Evolutionary conservation across 2,888 invertebrate species (phyloP), one percentile per base, ranked within the genome.

Genomic region (Melangyna quadrimaculata): DNA sequence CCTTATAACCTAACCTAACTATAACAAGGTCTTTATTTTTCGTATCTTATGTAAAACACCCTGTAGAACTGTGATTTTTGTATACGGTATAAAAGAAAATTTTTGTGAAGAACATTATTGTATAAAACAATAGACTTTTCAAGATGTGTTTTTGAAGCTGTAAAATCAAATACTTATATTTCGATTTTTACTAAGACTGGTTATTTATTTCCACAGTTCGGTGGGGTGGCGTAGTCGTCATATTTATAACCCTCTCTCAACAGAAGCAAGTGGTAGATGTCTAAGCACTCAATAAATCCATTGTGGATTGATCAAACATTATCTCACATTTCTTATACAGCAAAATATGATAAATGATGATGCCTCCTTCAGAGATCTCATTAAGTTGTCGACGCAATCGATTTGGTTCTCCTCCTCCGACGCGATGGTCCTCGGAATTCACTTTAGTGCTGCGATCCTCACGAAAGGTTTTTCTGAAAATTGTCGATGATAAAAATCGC

Each of bases 401-500:
- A 84, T 84, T 74, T 43, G 59, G 55, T 27, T 69, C 72, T 72
- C 51, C 61, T 69, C 9, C 19, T 55, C 45, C 22, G n/a, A 27
- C 17, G 5, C 27, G 32, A 17, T 10, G 70, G 67, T 75, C 63
- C 70, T 65, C 17, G n/a, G 55, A 70, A 63, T 65, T 40, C 45
- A 14, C 22, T 35, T 43, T 51, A 32, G 43, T 37, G 32, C 67
- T 69, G 69, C 17, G 63, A 51, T 74, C 51, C 0, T 27, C 48
- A 78, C 45, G 67, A 84, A 75, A 67, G 48, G 67, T 81, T 78
- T 70, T 81, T 70, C 45, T 73, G 77, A 77, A 86, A 77, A 81
- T 73, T 55, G 61, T 78, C 48, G 67, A 78, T 78, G 87, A 82
- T 87, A 81, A 82, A 87, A 82, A 87, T 87, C 87, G 87, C 87